These are phyloP conservation scores for Tupiocoris notatus DNA, from an alignment of 2,888 invertebrate genomes.

Conservation along the genomic window DNA sequence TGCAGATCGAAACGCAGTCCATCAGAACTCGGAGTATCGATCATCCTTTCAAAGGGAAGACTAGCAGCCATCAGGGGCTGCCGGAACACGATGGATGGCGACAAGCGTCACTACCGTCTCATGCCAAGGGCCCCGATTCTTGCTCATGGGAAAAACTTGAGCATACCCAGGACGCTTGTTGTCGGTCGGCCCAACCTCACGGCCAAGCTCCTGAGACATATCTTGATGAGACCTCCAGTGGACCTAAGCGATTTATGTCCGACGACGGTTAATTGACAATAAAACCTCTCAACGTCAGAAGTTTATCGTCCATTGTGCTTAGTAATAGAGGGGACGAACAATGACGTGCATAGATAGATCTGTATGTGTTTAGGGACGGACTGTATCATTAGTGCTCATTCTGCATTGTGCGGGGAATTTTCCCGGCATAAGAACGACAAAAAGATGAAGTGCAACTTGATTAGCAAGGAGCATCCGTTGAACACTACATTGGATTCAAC, in stretches of 20 bases:
- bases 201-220: slow-evolving; percentile 13
- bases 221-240: slow-evolving; percentile 32
- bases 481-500: too few relatives aligned
- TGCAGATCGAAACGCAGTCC: neutral
- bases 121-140: neutral
- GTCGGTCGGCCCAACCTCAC: neutral
- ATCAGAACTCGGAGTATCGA: neutral
- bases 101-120: neutral
- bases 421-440: neutral
- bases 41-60: neutral
- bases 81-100: neutral
- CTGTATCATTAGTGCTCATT: slow-evolving; percentile 17
- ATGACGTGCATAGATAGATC: slow-evolving; percentile 23
- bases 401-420: slow-evolving; percentile 20
- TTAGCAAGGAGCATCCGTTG: too few relatives aligned
- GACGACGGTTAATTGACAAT: slow-evolving; percentile 36
- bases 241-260: slow-evolving; percentile 27
- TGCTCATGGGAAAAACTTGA: neutral
- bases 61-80: neutral
- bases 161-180: neutral
- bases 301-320: slow-evolving; percentile 39
- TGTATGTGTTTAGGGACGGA: slow-evolving; percentile 12
- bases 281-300: slow-evolving; percentile 15
- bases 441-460: too few relatives aligned
- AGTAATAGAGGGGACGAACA: slow-evolving; percentile 18